Evolutionary conservation across 2,888 invertebrate species (phyloP), one percentile per base, ranked within the genome.

Genomic region (Aethes cnicana): DNA sequence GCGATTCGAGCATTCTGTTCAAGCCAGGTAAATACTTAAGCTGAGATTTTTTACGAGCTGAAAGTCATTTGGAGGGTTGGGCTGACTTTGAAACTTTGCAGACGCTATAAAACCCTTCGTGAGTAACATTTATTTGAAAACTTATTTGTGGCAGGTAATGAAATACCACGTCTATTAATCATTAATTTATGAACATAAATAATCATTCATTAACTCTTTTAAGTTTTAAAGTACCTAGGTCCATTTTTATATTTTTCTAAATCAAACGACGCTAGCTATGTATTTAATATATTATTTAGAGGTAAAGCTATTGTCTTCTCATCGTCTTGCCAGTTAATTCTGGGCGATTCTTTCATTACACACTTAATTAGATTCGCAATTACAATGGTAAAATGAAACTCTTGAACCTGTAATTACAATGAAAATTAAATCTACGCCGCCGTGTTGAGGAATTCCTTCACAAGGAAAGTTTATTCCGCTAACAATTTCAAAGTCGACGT

Each of bases 291-390:
- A n/a, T n/a, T n/a, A 32, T 32, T 30, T 32, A 8, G 12, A 14
- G 14, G 16, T 11, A 4, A 16, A 32, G 17, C 17, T 16, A 32
- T n/a, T 32, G n/a, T 5, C 32, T 32, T 32, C n/a, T 16, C 17
- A 17, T 16, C 17, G n/a, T 17, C 8, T 32, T 32, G 16, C 14
- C 32, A 16, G 6, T 32, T 32, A 16, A 2, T 32, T 32, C n/a
- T n/a, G 42, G 16, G 26, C 36, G 26, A 49, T 49, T 43, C 26
- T 43, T 49, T 49, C 35, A 65, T 64, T 68, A 64, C 55, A 25
- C 52, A 57, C 47, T 57, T 72, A 69, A 71, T 71, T 63, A 48
- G 25, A 16, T 26, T 35, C 36, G 21, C 21, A 43, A 43, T 49
- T 49, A 49, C 42, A 43, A 36, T 36, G 43, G 35, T 18, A 43